Percentiles rank a stretch among this genome's conserved stretches.
These are phyloP conservation scores for Lepidocyrtinus sp. DNA, from an alignment of 2,888 invertebrate species.

Conservation along the genomic window DNA sequence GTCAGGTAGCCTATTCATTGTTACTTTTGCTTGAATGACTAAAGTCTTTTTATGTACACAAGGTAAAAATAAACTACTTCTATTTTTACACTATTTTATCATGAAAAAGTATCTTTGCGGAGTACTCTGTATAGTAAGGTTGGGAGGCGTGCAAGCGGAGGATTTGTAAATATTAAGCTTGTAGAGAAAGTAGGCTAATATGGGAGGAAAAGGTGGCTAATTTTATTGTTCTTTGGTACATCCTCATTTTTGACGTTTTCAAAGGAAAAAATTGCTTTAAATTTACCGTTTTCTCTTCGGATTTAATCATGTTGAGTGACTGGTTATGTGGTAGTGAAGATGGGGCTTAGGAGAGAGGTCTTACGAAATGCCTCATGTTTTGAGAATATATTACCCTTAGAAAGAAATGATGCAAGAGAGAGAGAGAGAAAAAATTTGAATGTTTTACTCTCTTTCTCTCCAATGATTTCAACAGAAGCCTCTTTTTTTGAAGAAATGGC, in stretches of 20 bases:
- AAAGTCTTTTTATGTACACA: too few relatives aligned
- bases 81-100: background rate
- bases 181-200: background rate
- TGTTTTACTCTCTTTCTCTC: background rate
- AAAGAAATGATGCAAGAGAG: slow-evolving; percentile 10
- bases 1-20: too few relatives aligned
- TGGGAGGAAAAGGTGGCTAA: background rate
- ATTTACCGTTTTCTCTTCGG: background rate
- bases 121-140: background rate
- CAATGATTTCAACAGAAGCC: slow-evolving; percentile 15
- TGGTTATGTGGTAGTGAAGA: too few relatives aligned
- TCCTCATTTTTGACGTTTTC: background rate
- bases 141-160: too few relatives aligned
- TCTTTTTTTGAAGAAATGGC: slow-evolving; percentile 14
- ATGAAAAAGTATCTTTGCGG: background rate
- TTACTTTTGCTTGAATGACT: too few relatives aligned
- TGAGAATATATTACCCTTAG: too few relatives aligned
- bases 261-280: background rate
- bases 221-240: background rate
- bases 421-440: slow-evolving; percentile 6
- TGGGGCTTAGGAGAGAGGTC: too few relatives aligned
- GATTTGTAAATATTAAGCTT: background rate
- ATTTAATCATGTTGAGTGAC: slow-evolving; percentile 48
- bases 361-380: too few relatives aligned
- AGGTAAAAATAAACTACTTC: background rate